These are phyloP conservation scores for Dolichoris vasculosae DNA, from an alignment of 1,140 invertebrate species.

Conservation along the genomic window DNA sequence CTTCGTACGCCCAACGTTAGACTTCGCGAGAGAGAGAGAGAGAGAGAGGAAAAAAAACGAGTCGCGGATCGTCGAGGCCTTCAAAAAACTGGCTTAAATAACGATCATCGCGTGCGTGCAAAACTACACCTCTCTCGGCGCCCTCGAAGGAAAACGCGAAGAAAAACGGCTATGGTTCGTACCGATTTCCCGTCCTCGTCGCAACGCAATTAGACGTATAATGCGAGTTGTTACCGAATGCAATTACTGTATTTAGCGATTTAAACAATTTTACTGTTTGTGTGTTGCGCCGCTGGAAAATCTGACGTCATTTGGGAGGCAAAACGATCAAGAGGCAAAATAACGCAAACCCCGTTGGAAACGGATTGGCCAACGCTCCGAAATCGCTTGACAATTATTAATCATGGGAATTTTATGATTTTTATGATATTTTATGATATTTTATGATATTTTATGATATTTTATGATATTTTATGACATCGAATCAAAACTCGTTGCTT, in stretches of 20 bases:
- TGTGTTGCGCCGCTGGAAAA: background rate
- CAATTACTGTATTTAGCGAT: background rate
- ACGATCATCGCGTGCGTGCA: background rate
- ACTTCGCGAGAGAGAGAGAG: background rate
- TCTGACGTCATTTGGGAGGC: background rate
- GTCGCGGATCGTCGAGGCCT: background rate
- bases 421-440: no score
- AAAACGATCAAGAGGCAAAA: background rate
- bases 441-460: no score
- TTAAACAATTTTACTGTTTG: background rate
- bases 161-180: background rate
- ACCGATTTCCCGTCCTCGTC: background rate
- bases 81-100: constrained; percentile 4
- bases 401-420: no score
- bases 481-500: no score
- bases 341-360: no score
- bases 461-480: no score
- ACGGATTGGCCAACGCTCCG: no score
- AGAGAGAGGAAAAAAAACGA: background rate
- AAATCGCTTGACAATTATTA: no score
- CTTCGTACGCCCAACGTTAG: background rate
- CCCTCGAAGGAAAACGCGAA: background rate
- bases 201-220: background rate
- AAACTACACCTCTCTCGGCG: background rate
- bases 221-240: background rate